phyloP scores from a whole-genome alignment of 2,797 vertebrate genomes.

The Bovichtus variegatus region DNA sequence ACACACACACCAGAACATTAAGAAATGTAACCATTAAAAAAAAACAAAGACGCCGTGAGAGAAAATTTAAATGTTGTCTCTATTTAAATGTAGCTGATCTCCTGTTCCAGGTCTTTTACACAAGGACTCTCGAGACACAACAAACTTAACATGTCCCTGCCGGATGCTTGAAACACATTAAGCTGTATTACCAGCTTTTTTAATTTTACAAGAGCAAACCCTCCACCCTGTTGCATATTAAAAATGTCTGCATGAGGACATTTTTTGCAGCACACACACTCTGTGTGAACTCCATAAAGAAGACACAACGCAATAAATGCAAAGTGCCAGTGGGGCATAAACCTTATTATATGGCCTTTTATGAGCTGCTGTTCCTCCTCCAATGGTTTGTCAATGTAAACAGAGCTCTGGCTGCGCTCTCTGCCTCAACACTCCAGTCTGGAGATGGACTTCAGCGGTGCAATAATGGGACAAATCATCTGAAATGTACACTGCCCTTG shows the following conservation, averaged over 20 bases:
- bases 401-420: neutral
- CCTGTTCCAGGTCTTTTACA: neutral
- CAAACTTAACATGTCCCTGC: neutral
- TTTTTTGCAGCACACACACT: neutral
- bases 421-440: constrained; percentile 3
- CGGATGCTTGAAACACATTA: neutral
- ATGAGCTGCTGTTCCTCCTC: constrained; percentile 29
- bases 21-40: too few species aligned
- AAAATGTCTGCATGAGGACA: constrained; percentile 7
- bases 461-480: constrained; percentile 1
- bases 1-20: neutral
- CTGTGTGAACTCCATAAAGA: constrained; percentile 41
- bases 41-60: neutral
- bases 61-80: neutral
- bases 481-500: neutral
- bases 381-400: constrained; percentile 40
- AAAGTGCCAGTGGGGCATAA: constrained; percentile 21
- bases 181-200: neutral
- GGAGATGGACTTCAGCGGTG: neutral
- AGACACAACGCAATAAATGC: constrained; percentile 26
- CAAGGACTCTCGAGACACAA: neutral
- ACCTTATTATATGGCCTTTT: constrained; percentile 40
- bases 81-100: neutral
- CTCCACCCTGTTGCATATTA: neutral
- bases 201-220: neutral